A percentile compares a stretch with the other conserved stretches of the same genome.
phyloP scores from a whole-genome alignment of 2,113 vertebrate genomes.

The Indicator indicator region DNA sequence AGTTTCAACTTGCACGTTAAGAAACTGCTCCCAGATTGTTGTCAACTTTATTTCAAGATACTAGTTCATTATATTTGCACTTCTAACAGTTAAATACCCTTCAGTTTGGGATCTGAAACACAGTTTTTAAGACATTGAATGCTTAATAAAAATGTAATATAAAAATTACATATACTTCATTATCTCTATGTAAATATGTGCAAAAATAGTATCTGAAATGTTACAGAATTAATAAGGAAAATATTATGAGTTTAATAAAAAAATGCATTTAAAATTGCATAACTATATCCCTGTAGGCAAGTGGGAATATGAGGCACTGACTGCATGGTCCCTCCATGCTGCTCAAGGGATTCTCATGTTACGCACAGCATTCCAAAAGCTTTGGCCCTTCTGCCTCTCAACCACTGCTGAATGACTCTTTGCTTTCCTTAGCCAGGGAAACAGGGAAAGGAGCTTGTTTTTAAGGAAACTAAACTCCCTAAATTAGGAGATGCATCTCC shows the following conservation, averaged over 20 bases:
- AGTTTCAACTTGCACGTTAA: neutral
- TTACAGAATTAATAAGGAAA: slow-evolving; percentile 24
- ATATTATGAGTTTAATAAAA: slow-evolving; percentile 38
- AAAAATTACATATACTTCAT: neutral
- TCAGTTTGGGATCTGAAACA: neutral
- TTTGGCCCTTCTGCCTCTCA: slow-evolving; percentile 1
- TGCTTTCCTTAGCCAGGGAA: neutral
- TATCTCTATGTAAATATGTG: neutral
- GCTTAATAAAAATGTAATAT: neutral
- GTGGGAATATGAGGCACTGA: neutral
- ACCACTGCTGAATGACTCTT: neutral
- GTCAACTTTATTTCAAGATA: neutral
- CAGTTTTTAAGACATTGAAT: neutral
- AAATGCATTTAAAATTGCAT: slow-evolving; percentile 11
- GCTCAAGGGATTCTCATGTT: slow-evolving; percentile 37
- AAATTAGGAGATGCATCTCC: neutral
- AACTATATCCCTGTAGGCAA: neutral
- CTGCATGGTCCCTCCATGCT: neutral
- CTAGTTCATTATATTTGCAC: neutral
- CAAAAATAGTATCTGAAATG: neutral
- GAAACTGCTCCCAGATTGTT: neutral
- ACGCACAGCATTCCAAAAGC: neutral
- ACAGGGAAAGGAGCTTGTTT: neutral
- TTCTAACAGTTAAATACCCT: neutral
- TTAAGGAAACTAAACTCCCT: neutral